These are phyloP conservation scores for Gambusia affinis DNA, from an alignment of 2,113 vertebrate genomes.

Conservation along the genomic window DNA sequence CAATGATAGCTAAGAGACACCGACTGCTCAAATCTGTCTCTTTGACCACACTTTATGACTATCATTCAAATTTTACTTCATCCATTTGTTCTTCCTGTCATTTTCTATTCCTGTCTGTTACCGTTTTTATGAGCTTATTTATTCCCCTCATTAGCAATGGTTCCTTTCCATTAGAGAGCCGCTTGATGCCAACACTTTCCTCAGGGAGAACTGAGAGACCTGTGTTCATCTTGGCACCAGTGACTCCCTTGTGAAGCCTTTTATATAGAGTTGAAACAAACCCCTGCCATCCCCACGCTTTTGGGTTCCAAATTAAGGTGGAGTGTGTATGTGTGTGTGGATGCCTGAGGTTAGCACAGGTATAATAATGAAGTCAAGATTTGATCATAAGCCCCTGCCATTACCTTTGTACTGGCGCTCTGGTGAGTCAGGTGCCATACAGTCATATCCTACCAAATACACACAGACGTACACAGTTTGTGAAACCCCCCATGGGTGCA, in stretches of 20 bases:
- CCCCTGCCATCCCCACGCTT: conserved; percentile 30
- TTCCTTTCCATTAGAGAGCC: conserved; percentile 66
- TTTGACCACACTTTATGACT: conserved; percentile 35
- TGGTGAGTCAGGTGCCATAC: conserved; percentile 53
- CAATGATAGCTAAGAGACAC: conserved; percentile 68
- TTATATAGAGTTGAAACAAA: conserved; percentile 64
- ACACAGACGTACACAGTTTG: not conserved
- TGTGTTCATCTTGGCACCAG: conserved; percentile 60
- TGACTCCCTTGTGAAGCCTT: conserved; percentile 49
- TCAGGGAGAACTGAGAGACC: conserved; percentile 49
- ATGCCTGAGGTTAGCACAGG: conserved; percentile 50
- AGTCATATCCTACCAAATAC: conserved; percentile 17
- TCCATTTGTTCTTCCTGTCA: conserved; percentile 45
- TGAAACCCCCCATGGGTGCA: conserved; percentile 29
- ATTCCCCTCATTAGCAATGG: conserved; percentile 71
- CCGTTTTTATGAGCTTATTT: conserved; percentile 61
- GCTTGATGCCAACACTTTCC: conserved; percentile 61
- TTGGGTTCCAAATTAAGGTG: conserved; percentile 44
- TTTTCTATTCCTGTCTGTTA: conserved; percentile 18
- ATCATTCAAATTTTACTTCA: conserved; percentile 63
- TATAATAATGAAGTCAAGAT: conserved; percentile 62
- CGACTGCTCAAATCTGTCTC: conserved; percentile 11
- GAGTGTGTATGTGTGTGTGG: conserved; percentile 12
- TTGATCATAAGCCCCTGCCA: conserved; percentile 71
- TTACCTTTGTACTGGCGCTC: conserved; percentile 67